Conservation (phyloP, 2,888 invertebrate species). For the Hypercompe scribonia region DNA sequence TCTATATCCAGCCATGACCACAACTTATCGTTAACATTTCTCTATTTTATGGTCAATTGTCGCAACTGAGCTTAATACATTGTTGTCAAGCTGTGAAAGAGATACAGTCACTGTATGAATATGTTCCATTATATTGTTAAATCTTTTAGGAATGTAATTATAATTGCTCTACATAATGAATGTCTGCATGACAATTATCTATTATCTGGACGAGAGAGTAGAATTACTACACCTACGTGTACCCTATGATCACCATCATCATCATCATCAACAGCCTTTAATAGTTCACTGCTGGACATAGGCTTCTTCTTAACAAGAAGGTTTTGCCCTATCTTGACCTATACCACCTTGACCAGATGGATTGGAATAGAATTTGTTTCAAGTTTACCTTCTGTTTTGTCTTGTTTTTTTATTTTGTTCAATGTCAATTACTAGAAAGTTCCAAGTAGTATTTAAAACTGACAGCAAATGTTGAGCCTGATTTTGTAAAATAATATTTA, state of each 20-base stretch:
- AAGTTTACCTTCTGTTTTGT: no score
- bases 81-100: slow-evolving; percentile 13
- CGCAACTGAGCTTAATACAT: slow-evolving; percentile 5
- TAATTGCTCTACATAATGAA: background rate
- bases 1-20: slow-evolving; percentile 15
- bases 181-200: background rate
- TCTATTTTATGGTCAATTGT: slow-evolving; percentile 27
- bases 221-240: no score
- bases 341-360: no score
- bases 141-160: background rate
- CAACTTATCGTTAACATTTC: slow-evolving; percentile 18
- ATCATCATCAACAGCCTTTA: no score
- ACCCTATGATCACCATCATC: no score
- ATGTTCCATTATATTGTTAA: background rate
- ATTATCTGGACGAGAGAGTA: background rate
- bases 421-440: background rate
- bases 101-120: slow-evolving; percentile 11
- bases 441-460: background rate
- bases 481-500: no score
- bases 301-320: no score
- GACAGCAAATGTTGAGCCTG: no score
- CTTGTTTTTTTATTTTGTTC: no score
- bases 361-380: no score
- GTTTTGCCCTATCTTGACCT: no score
- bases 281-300: no score